These are phyloP conservation scores for Tetragnatha versicolor DNA, from an alignment of 1,140 invertebrate genomes.

Conservation along the genomic window DNA sequence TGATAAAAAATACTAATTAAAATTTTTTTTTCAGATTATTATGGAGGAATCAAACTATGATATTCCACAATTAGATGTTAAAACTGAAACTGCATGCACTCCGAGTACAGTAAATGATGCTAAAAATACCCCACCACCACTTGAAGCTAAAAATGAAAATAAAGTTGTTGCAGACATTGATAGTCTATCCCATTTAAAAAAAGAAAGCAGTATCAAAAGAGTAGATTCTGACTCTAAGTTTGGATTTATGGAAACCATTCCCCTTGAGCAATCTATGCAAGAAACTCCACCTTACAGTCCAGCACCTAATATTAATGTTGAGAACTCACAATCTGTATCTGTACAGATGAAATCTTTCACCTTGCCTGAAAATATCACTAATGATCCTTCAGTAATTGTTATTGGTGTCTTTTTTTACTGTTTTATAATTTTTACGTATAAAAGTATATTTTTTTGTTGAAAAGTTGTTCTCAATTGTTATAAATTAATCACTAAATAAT, in stretches of 20 bases:
- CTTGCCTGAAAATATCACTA: conserved; percentile 1
- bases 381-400: too few species aligned
- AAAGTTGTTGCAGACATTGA: too few species aligned
- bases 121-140: not conserved
- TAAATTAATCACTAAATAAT: too few species aligned
- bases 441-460: too few species aligned
- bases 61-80: conserved; percentile 22
- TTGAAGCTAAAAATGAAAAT: not conserved
- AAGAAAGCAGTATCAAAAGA: conserved; percentile 5
- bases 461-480: too few species aligned
- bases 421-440: too few species aligned
- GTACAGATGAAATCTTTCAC: conserved; percentile 26
- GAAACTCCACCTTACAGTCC: not conserved
- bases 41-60: not conserved
- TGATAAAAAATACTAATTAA: too few species aligned
- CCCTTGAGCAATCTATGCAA: conserved; percentile 29
- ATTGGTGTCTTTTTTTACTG: too few species aligned
- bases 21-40: not conserved
- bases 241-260: conserved; percentile 45
- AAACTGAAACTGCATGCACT: conserved; percentile 31
- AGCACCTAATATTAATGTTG: not conserved
- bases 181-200: not conserved
- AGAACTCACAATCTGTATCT: conserved; percentile 7
- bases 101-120: not conserved
- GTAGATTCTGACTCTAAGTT: conserved; percentile 47